phyloP scores from a whole-genome alignment of 2,113 vertebrate genomes.

The human region DNA sequence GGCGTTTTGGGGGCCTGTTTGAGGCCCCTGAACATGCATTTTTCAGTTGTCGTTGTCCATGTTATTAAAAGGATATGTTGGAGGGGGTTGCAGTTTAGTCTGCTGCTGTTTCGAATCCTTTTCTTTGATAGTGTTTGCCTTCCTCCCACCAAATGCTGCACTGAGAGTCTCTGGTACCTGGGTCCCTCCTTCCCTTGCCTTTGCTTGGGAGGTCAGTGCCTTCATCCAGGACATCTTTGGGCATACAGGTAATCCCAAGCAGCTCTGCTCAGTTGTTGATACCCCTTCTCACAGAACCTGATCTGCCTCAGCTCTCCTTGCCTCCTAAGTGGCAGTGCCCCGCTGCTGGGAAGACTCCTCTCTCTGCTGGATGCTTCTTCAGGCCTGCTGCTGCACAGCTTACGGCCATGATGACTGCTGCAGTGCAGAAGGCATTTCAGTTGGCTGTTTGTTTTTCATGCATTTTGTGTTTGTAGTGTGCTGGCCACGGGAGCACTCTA shows the following conservation, averaged over 20 bases:
- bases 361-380: background rate
- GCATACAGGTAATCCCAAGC: background rate
- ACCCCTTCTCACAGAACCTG: background rate
- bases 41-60: background rate
- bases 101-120: background rate
- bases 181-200: background rate
- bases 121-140: background rate
- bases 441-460: background rate
- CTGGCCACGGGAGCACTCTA: background rate
- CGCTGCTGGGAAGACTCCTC: background rate
- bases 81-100: too few species aligned
- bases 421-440: rapidly evolving
- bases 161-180: background rate
- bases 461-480: background rate
- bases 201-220: background rate
- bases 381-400: rapidly evolving
- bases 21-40: background rate
- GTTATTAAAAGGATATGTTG: background rate
- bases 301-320: background rate
- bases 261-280: background rate
- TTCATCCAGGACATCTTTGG: background rate
- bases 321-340: background rate
- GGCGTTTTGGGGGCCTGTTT: background rate
- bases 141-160: background rate
- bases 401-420: rapidly evolving